These are phyloP conservation scores for Marronus borbonicus DNA, from an alignment of 2,888 invertebrate species.

Conservation along the genomic window DNA sequence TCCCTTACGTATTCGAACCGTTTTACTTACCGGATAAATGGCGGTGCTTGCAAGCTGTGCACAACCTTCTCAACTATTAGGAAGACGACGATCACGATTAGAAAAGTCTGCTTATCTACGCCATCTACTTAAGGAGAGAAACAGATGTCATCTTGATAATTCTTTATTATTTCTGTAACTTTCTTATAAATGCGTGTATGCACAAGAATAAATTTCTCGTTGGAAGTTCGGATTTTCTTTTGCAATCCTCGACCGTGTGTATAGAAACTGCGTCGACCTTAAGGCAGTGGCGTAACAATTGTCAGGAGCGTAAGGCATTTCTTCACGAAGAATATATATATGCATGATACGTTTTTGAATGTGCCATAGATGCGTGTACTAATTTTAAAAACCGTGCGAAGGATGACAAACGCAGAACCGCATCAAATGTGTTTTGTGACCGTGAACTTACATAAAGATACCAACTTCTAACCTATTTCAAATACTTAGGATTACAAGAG, in stretches of 20 bases:
- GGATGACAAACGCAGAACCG: not conserved
- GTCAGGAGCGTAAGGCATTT: conserved; percentile 28
- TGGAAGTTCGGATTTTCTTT: conserved; percentile 22
- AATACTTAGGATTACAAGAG: not conserved
- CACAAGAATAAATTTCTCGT: conserved; percentile 18
- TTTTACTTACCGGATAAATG: conserved; percentile 97
- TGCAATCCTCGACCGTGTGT: not conserved
- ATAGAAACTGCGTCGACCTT: conserved; percentile 9
- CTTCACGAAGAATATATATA: conserved; percentile 21
- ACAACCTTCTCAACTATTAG: conserved; percentile 83
- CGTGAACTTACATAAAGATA: not conserved
- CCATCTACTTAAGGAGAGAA: too few species aligned
- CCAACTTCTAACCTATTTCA: conserved; percentile 1
- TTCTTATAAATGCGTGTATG: not conserved
- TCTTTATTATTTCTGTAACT: not conserved
- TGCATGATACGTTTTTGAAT: conserved; percentile 3
- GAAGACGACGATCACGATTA: not conserved
- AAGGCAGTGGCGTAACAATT: conserved; percentile 6
- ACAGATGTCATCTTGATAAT: not conserved
- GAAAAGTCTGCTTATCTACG: too few species aligned
- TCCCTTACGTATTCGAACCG: conserved; percentile 96
- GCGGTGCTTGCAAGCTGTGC: conserved; percentile 89
- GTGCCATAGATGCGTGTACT: conserved; percentile 18
- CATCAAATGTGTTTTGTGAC: not conserved
- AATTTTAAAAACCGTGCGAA: conserved; percentile 10